Percentiles rank a stretch among this genome's conserved stretches.
Evolutionary conservation across 1,140 invertebrate genomes (phyloP).

Genomic region (Wasmannia auropunctata): DNA sequence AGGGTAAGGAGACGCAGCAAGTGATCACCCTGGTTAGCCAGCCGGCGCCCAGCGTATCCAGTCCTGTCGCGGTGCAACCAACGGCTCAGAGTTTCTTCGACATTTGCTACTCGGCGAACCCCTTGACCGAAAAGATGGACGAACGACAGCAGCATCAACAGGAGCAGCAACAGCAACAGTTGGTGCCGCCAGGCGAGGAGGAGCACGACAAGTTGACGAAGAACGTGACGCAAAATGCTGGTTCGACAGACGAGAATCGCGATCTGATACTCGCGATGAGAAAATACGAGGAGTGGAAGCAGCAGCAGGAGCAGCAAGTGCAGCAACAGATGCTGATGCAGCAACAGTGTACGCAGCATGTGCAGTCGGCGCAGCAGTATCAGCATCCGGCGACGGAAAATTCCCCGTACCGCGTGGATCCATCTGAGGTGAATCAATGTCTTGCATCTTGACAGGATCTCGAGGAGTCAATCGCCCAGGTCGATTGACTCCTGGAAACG

Average conservation of each 20-base stretch:
- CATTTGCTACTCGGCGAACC: slow-evolving; percentile 29
- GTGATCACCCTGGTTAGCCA: slow-evolving; percentile 78
- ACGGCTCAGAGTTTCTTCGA: slow-evolving; percentile 69
- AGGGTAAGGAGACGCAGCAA: slow-evolving; percentile 75
- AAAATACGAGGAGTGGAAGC: slow-evolving; percentile 59
- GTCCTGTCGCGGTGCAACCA: slow-evolving; percentile 77
- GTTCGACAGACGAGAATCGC: background rate
- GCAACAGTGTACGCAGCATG: slow-evolving; percentile 40
- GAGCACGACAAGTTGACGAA: background rate
- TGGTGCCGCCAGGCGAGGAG: background rate
- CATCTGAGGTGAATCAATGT: slow-evolving; percentile 68
- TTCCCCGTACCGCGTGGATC: slow-evolving; percentile 23
- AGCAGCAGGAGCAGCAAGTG: slow-evolving; percentile 50
- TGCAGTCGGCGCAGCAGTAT: slow-evolving; percentile 26
- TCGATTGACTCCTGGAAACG: background rate
- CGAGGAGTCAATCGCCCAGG: background rate
- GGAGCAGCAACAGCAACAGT: background rate
- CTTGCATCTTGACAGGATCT: slow-evolving; percentile 48
- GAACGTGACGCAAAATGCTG: background rate
- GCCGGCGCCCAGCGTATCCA: slow-evolving; percentile 75
- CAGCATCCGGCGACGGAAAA: slow-evolving; percentile 36
- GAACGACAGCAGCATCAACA: background rate
- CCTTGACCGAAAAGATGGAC: background rate
- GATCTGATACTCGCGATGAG: background rate
- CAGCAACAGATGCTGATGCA: slow-evolving; percentile 52